A percentile compares a stretch with the other conserved stretches of the same genome.
phyloP scores from a whole-genome alignment of 2,888 invertebrate genomes.

The Rhimphoctona megacephalus region DNA sequence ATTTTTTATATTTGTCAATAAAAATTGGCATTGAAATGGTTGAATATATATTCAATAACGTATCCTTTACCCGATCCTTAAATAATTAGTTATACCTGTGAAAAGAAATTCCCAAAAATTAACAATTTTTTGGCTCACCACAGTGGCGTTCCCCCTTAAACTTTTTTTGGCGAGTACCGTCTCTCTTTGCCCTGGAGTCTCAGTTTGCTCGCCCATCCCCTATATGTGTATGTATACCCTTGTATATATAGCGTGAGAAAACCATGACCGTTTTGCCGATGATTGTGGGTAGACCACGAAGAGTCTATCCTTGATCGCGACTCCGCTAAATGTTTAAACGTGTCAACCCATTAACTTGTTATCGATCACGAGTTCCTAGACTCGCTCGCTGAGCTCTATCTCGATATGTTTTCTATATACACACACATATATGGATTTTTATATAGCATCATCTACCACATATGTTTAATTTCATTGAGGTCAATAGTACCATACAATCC shows the following conservation, averaged over 20 bases:
- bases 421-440: constrained; percentile 22
- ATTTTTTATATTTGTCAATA: no score
- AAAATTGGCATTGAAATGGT: no score
- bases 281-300: constrained; percentile 10
- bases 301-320: constrained; percentile 40
- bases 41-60: no score
- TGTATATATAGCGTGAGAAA: constrained; percentile 10
- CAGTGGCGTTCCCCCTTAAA: no score
- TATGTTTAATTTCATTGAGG: constrained; percentile 36
- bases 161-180: no score
- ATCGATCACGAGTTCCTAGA: constrained; percentile 73
- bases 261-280: constrained; percentile 3
- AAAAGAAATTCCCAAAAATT: no score
- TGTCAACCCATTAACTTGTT: constrained; percentile 74
- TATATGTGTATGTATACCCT: no score
- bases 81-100: no score
- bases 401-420: neutral
- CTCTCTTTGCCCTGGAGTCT: no score
- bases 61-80: no score
- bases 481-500: constrained; percentile 33
- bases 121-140: no score
- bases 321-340: constrained; percentile 69
- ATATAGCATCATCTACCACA: neutral
- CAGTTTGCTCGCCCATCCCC: no score
- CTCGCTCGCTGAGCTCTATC: constrained; percentile 39